phyloP scores from a whole-genome alignment of 2,113 vertebrate genomes.

The Dunckerocampus dactyliophorus region DNA sequence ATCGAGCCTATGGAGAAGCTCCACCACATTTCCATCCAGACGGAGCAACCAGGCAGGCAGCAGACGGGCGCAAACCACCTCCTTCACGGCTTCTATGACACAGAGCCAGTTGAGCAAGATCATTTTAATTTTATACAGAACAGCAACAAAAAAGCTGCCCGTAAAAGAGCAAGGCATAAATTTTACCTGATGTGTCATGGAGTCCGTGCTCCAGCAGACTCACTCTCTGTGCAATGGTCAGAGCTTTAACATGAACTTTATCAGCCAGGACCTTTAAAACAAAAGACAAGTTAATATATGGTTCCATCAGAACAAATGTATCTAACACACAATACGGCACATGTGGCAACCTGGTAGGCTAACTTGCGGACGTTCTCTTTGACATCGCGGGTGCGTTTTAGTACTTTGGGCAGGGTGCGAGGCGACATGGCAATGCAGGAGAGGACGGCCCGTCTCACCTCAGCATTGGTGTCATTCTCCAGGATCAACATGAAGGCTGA shows the following conservation, averaged over 20 bases:
- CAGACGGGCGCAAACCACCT: slow-evolving; percentile 77
- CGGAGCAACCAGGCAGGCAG: slow-evolving; percentile 84
- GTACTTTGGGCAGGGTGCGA: slow-evolving; percentile 81
- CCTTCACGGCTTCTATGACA: slow-evolving; percentile 79
- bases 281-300: neutral
- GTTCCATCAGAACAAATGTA: neutral
- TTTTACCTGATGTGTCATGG: slow-evolving; percentile 85
- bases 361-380: slow-evolving; percentile 88
- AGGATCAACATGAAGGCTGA: slow-evolving; percentile 83
- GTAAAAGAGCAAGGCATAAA: slow-evolving; percentile 3
- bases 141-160: neutral
- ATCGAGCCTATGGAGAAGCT: slow-evolving; percentile 88
- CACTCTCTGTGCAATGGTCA: slow-evolving; percentile 93
- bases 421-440: slow-evolving; percentile 88
- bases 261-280: slow-evolving; percentile 85
- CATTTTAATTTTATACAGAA: neutral
- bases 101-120: slow-evolving; percentile 3
- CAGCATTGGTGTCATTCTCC: slow-evolving; percentile 88
- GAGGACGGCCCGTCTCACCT: slow-evolving; percentile 89
- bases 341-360: slow-evolving; percentile 83
- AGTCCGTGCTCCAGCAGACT: slow-evolving; percentile 87
- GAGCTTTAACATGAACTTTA: slow-evolving; percentile 88
- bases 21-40: slow-evolving; percentile 78
- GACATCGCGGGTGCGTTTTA: slow-evolving; percentile 85
- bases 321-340: neutral